Evolutionary conservation across 1,140 invertebrate genomes (phyloP), one percentile per base, ranked within the genome.

Genomic region (Venturia canescens): DNA sequence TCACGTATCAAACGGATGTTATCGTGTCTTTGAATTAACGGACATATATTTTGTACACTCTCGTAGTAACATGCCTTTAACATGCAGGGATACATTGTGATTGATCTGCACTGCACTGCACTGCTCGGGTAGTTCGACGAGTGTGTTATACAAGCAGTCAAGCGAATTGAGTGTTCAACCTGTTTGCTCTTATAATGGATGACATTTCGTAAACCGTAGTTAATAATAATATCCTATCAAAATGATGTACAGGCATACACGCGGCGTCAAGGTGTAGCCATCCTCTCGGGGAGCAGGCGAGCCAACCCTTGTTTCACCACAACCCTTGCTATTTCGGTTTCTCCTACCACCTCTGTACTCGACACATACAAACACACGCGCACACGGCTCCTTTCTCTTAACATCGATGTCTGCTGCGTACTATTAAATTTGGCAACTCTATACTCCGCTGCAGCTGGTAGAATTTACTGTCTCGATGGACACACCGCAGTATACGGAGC

Each of bases 341-440:
- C 50, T n/a, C 50, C 50, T 53, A 1, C 7, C n/a, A 18, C n/a
- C 11, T n/a, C n/a, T 53, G 50, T 11, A 44, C 7, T 9, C 7
- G 38, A 44, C 50, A 53, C 50, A 53, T n/a, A 53, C 18, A 44
- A 16, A 53, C 50, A 53, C 7, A 53, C 18, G 11, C 50, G n/a
- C 50, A n/a, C 11, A 53, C 18, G 11, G 26, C 31, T 18, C 31
- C 21, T 23, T 23, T 66, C 60, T 27, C 60, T 66, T 27, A 69
- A n/a, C 7, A 21, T 23, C 31, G 26, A 6, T 69, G 21, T 5
- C 27, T 83, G 82, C 84, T 82, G 84, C 87, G 87, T 80, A 87
- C 87, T 89, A 89, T 90, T 90, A 90, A 90, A 89, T 90, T 89
- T 89, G 86, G 89, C 87, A 90, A 89, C 86, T 87, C 85, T 88